Evolutionary conservation across 92 coral and sea anemone species (phyloP), one percentile per base, ranked within the genome.

Genomic region (Phenganax marumi): DNA sequence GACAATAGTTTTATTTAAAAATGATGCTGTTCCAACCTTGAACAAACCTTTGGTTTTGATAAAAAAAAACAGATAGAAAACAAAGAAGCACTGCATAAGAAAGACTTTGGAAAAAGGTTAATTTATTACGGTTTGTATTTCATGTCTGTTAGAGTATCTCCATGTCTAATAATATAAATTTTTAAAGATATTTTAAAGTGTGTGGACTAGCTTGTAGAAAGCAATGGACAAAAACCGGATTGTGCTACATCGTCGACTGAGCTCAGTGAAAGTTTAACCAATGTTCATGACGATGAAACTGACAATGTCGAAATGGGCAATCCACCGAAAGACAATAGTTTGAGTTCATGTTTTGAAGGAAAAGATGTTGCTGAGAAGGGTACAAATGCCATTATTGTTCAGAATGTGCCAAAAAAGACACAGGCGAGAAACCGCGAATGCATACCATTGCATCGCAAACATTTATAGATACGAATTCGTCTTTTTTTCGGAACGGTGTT

Each of bases 41-140:
- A 75, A 75, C 46, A 75, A 75, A 53, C 80, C 66, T 0, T 2
- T 75, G 66, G 23, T 33, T 33, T 33, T 33, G 43, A 33, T 33
- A 0, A 8, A 65, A 75, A 75, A 75, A 43, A 52, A 22, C 25
- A 22, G 25, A 72, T 11, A 72, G 12, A 12, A 75, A 75, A 55
- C 65, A 21, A 75, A 75, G 80, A 75, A 75, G 52, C 64, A 26
- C 65, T n/a, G 18, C 80, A 52, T 65, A 75, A 53, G 50, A 75
- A 75, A 75, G 80, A 23, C 80, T 7, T 8, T 65, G 80, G 54
- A 75, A 19, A 14, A 54, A 75, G 65, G 80, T 75, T 6, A 72
- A 46, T 72, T 39, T 18, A 4, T 25, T 39, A 46, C 50, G 3
- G 12, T 18, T 7, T 25, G 6, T 10, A 25, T 68, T 46, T 68